A percentile compares a stretch with the other conserved stretches of the same genome.
Evolutionary conservation across 2,797 vertebrate genomes (phyloP).

Genomic region (Australoheros facetus): DNA sequence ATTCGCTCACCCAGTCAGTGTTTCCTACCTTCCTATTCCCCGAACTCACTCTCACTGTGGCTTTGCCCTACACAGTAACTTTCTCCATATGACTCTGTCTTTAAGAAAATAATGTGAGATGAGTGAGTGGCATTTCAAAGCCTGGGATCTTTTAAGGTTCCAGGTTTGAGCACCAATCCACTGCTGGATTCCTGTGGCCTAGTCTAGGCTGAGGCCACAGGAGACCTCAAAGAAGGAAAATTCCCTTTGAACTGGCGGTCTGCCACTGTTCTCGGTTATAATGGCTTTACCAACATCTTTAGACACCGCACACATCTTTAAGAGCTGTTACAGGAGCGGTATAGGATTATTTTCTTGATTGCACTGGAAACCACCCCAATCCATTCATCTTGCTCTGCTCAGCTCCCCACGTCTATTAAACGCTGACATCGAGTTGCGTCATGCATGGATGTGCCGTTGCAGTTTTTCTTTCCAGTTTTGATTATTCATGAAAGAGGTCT

Average conservation of each 20-base stretch:
- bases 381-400: slow-evolving; percentile 45
- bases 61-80: slow-evolving; percentile 57
- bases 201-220: slow-evolving; percentile 70
- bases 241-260: slow-evolving; percentile 79
- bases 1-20: slow-evolving; percentile 39
- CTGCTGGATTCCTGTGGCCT: slow-evolving; percentile 81
- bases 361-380: slow-evolving; percentile 42
- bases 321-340: slow-evolving; percentile 54
- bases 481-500: slow-evolving; percentile 21
- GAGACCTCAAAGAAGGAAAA: slow-evolving; percentile 77
- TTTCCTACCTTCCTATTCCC: slow-evolving; percentile 53
- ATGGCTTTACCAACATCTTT: slow-evolving; percentile 80
- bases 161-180: slow-evolving; percentile 61
- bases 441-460: slow-evolving; percentile 9
- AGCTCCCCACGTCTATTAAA: slow-evolving; percentile 14
- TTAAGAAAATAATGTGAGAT: slow-evolving; percentile 62
- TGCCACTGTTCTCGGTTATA: slow-evolving; percentile 75
- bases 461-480: slow-evolving; percentile 26
- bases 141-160: slow-evolving; percentile 75
- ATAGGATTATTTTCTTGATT: slow-evolving; percentile 62
- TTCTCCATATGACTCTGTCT: slow-evolving; percentile 69
- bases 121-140: slow-evolving; percentile 69
- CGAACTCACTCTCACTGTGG: slow-evolving; percentile 46
- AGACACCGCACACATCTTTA: slow-evolving; percentile 60
- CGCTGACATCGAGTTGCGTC: slow-evolving; percentile 48